Percentiles rank a stretch among this genome's conserved stretches.
Evolutionary conservation across 2,797 vertebrate genomes (phyloP).

Genomic region (Periophthalmus magnuspinnatus): DNA sequence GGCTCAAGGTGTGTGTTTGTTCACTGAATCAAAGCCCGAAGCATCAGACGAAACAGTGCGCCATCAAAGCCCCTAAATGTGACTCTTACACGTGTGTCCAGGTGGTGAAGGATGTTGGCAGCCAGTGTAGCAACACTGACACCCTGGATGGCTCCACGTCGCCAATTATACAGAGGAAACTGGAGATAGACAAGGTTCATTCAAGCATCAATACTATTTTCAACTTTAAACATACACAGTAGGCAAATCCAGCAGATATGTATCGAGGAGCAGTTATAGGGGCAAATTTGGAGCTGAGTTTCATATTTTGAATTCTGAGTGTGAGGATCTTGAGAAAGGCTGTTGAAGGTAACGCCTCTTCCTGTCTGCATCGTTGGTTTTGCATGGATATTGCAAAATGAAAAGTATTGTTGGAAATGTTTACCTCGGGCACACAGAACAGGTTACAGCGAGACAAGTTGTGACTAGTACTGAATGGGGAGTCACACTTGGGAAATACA

Average conservation of each 20-base stretch:
- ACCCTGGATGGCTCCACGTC: conserved; percentile 81
- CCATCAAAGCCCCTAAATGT: conserved; percentile 4
- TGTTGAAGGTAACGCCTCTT: too few species aligned
- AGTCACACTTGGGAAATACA: not conserved
- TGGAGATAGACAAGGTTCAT: conserved; percentile 91
- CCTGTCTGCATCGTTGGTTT: too few species aligned
- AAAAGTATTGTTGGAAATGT: not conserved
- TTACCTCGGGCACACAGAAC: not conserved
- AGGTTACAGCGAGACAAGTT: not conserved
- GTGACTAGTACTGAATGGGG: not conserved
- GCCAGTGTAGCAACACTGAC: conserved; percentile 66
- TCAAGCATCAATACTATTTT: not conserved
- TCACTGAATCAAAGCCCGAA: not conserved
- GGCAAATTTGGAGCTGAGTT: too few species aligned
- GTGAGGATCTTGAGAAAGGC: too few species aligned
- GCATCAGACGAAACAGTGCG: conserved; percentile 2
- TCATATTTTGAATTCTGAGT: too few species aligned
- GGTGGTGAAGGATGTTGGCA: conserved; percentile 91
- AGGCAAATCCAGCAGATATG: too few species aligned
- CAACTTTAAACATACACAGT: not conserved
- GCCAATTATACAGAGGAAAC: conserved; percentile 86
- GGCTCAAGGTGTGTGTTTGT: conserved; percentile 89
- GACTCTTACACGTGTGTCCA: conserved; percentile 52
- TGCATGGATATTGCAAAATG: conserved; percentile 2
- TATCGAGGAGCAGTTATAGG: too few species aligned